These are phyloP conservation scores for Amblyopsis rosae DNA, from an alignment of 2,113 vertebrate species.

Conservation along the genomic window DNA sequence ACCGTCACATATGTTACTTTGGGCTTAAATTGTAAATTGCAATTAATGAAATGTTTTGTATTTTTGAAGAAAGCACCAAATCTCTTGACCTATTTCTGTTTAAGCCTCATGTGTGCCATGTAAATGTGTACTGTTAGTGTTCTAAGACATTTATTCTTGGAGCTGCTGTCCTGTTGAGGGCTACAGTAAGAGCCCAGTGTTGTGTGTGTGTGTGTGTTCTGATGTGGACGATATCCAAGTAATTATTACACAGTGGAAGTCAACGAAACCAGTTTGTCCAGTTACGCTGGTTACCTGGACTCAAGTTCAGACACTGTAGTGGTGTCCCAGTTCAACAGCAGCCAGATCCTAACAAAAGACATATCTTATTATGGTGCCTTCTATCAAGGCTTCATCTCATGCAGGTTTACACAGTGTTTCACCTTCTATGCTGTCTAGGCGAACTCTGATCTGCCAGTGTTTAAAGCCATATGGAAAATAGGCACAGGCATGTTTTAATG, in stretches of 20 bases:
- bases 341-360: background rate
- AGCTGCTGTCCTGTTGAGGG: slow-evolving; percentile 1
- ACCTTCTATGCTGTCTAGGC: slow-evolving; percentile 14
- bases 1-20: background rate
- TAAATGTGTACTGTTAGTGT: background rate
- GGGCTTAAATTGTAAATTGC: background rate
- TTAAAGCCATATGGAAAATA: slow-evolving; percentile 40
- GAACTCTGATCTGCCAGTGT: slow-evolving; percentile 27
- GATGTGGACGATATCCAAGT: slow-evolving; percentile 27
- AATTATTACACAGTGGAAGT: slow-evolving; percentile 17
- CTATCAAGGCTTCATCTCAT: slow-evolving; percentile 26
- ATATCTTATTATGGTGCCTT: slow-evolving; percentile 8
- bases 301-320: background rate
- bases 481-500: slow-evolving; percentile 28
- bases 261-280: slow-evolving; percentile 60
- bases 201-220: slow-evolving; percentile 10
- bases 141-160: slow-evolving; percentile 30
- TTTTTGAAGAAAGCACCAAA: slow-evolving; percentile 19
- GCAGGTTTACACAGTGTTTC: slow-evolving; percentile 37
- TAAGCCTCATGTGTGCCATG: background rate
- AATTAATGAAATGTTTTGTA: background rate
- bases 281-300: slow-evolving; percentile 49
- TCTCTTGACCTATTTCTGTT: slow-evolving; percentile 13
- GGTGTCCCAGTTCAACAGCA: slow-evolving; percentile 17
- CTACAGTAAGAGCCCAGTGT: slow-evolving; percentile 4